phyloP scores from a whole-genome alignment of 1,140 invertebrate genomes.

The Eubasilissa regina region DNA sequence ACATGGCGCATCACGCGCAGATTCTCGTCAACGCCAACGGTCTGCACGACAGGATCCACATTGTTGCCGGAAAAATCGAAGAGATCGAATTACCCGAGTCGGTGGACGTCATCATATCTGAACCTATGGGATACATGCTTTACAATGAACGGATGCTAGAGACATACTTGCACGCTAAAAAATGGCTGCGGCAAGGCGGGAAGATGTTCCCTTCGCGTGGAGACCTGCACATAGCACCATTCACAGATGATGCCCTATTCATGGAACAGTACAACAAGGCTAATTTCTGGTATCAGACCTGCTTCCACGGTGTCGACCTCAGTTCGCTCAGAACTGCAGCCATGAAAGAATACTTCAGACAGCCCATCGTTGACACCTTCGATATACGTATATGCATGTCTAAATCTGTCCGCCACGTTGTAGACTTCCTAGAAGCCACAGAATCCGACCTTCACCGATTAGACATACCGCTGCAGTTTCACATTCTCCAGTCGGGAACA shows the following conservation, averaged over 20 bases:
- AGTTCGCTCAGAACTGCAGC: conserved; percentile 89
- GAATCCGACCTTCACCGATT: conserved; percentile 97
- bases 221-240: conserved; percentile 98
- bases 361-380: conserved; percentile 99
- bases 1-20: conserved; percentile 98
- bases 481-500: conserved; percentile 92
- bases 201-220: conserved; percentile 97
- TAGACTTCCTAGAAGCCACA: conserved; percentile 94
- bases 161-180: conserved; percentile 98
- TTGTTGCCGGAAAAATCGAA: conserved; percentile 98
- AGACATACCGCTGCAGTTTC: conserved; percentile 96
- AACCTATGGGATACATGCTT: conserved; percentile 99
- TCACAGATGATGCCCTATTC: conserved; percentile 97
- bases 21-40: conserved; percentile 93
- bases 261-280: conserved; percentile 99
- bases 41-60: conserved; percentile 87
- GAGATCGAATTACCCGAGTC: conserved; percentile 96
- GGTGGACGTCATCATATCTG: conserved; percentile 98
- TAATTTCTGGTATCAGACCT: conserved; percentile 99
- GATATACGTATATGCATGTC: conserved; percentile 98
- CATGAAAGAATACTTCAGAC: conserved; percentile 97
- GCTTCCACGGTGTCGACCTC: conserved; percentile 98
- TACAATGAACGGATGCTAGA: conserved; percentile 99
- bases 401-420: conserved; percentile 94
- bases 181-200: conserved; percentile 94